Evolutionary conservation across 2,113 vertebrate genomes (phyloP), one percentile per base, ranked within the genome.

Genomic region (Ctenodactylus gundi): DNA sequence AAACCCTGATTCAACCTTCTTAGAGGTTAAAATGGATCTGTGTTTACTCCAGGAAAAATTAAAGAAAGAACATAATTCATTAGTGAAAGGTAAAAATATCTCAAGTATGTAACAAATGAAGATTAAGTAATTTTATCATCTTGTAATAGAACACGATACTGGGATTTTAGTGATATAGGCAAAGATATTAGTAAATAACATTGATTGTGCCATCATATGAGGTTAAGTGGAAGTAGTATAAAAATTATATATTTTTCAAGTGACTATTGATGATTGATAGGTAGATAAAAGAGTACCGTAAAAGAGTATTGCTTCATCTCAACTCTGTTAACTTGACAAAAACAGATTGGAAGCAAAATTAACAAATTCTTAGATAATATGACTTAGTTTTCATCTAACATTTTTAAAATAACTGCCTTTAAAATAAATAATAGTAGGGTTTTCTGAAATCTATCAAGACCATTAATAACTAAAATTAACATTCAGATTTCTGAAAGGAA

Each of bases 331-430:
- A 85, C 68, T 57, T 39, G 88, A 57, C 46, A 70, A 46, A 85
- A 95, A 44, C 46, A 58, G 23, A 82, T 18, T 64, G 25, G 51
- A 90, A 62, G 94, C 68, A 87, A 44, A 80, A 46, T 1, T 58
- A 85, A 68, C 4, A 72, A 81, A 65, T 65, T 8, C 8, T 4
- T 67, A 62, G 6, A 70, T 89, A 62, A 46, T 29, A 1, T 80
- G 34, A 77, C 92, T 46, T n/a, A 49, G 78, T 72, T 85, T 72
- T 13, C 13, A 84, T 78, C 20, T 90, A 44, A 34, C 15, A 39
- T 72, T 85, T 81, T 62, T 29, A 75, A 75, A 18, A 85, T 90
- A 72, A 49, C 64, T 64, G n/a, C 90, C 85, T 94, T 90, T 84
- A 87, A 90, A 95, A 44, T 80, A 34, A 49, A 11, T 94, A 39